phyloP scores from a whole-genome alignment of 2,888 invertebrate species.

The Cistogaster globosa region DNA sequence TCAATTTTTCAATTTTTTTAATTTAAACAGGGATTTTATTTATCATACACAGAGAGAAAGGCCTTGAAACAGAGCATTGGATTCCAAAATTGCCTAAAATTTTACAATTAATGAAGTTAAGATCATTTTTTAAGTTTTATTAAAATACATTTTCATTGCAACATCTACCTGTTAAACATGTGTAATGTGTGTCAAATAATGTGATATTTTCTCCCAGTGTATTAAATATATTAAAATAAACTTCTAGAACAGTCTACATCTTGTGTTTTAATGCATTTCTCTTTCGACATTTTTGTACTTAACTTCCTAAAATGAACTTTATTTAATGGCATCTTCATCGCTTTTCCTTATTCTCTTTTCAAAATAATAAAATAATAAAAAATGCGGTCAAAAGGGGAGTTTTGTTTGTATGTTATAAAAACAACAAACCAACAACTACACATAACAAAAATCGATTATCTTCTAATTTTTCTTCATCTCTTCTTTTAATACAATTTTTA shows the following conservation, averaged over 20 bases:
- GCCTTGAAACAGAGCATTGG: not conserved
- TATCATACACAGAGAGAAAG: constrained; percentile 33
- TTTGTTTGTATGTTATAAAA: constrained; percentile 14
- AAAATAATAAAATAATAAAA: constrained; percentile 15
- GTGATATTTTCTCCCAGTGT: too few species aligned
- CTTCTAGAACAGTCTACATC: constrained; percentile 8
- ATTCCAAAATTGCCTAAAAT: not conserved
- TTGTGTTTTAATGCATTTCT: constrained; percentile 30
- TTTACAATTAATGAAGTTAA: not conserved
- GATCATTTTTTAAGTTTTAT: too few species aligned
- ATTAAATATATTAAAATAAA: too few species aligned
- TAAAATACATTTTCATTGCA: too few species aligned
- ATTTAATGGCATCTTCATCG: constrained; percentile 41
- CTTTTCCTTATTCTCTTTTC: constrained; percentile 40
- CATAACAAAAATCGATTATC: constrained; percentile 52
- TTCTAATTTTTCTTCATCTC: constrained; percentile 20
- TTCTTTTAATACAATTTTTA: constrained; percentile 33
- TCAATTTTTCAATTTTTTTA: constrained; percentile 51
- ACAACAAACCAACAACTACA: not conserved
- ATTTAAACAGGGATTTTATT: constrained; percentile 27
- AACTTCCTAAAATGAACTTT: not conserved
- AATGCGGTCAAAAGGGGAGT: constrained; percentile 48
- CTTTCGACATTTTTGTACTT: not conserved
- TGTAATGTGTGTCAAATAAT: too few species aligned
- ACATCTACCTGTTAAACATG: too few species aligned